phyloP scores from a whole-genome alignment of 2,113 vertebrate species.

The Mobula hypostoma region DNA sequence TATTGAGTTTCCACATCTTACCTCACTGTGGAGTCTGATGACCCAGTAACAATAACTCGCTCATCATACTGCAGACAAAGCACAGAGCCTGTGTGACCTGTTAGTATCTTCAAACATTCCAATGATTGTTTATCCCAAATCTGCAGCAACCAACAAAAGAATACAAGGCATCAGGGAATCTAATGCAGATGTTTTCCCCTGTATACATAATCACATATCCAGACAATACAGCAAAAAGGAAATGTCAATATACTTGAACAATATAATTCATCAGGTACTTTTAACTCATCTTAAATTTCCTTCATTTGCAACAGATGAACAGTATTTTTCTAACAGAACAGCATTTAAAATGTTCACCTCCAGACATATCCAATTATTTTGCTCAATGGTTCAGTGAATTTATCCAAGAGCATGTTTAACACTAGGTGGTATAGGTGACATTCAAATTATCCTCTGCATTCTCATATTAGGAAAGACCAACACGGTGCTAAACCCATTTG shows the following conservation, averaged over 20 bases:
- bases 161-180: not conserved
- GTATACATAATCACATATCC: not conserved
- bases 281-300: not conserved
- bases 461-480: not conserved
- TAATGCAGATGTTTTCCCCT: not conserved
- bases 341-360: not conserved
- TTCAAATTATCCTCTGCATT: not conserved
- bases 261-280: not conserved
- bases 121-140: conserved; percentile 97
- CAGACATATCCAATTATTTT: not conserved
- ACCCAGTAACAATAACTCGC: conserved; percentile 94
- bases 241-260: not conserved
- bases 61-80: conserved; percentile 97
- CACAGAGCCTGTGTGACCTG: conserved; percentile 93
- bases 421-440: not conserved
- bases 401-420: not conserved
- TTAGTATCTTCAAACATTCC: conserved; percentile 95
- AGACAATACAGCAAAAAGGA: not conserved
- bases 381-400: not conserved
- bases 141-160: conserved; percentile 51
- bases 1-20: conserved; percentile 46
- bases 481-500: not conserved
- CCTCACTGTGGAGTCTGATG: conserved; percentile 97
- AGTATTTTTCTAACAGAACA: not conserved
- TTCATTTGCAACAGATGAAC: not conserved